Percentiles rank a stretch among this genome's conserved stretches.
Conservation (phyloP, 2,113 vertebrate species). For the Tachysurus fulvidraco region DNA sequence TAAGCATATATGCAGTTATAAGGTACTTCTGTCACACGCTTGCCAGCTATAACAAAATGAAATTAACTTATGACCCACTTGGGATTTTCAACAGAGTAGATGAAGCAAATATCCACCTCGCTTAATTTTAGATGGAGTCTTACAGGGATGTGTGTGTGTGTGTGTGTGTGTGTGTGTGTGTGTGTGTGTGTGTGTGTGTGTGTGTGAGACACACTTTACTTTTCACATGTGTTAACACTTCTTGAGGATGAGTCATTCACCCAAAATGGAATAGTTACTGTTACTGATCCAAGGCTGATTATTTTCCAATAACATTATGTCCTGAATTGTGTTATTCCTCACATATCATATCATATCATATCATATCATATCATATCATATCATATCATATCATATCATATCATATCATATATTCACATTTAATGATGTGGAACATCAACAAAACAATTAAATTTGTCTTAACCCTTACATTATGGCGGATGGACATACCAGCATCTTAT, state of each 20-base stretch:
- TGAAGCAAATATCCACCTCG: neutral
- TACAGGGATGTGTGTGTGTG: neutral
- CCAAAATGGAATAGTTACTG: neutral
- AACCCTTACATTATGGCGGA: neutral
- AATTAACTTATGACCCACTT: slow-evolving; percentile 40
- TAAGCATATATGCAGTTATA: slow-evolving; percentile 40
- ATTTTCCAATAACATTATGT: neutral
- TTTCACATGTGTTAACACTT: slow-evolving; percentile 1
- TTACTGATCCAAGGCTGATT: neutral
- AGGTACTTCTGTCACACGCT: slow-evolving; percentile 13
- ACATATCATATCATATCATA: neutral
- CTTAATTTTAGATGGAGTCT: neutral
- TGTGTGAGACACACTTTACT: neutral
- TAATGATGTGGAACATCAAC: neutral
- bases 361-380: neutral
- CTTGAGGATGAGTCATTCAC: neutral
- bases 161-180: too few relatives aligned
- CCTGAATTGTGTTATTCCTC: neutral
- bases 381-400: neutral
- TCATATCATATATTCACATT: neutral
- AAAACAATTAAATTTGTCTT: neutral
- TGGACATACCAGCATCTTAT: neutral
- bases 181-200: neutral
- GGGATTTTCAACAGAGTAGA: slow-evolving; percentile 1
- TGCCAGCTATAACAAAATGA: slow-evolving; percentile 25